Base-by-base conservation (phyloP, 1,140 invertebrate genomes). In the Ips typographus region DNA sequence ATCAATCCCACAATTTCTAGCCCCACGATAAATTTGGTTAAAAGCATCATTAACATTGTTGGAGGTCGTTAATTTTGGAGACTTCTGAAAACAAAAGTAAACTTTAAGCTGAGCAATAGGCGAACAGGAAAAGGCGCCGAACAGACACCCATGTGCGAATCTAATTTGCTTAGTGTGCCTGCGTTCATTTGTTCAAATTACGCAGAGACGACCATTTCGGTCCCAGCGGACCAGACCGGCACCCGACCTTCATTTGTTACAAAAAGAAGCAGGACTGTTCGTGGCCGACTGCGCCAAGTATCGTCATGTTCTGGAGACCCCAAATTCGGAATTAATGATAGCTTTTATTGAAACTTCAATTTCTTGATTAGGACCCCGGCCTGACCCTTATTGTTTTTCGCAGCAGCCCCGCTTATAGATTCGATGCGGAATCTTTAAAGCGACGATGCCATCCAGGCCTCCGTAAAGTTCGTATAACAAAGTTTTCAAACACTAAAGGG, bases 331-430 rank as follows among this genome's bases (percentile, higher is more conserved):
- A 82, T 82, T 82, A 81, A 82, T 82, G 81, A 82, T 82, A 74
- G 78, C 77, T 80, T 82, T 82, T 82, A 82, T 82, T 81, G 81
- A 82, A 71, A 81, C 77, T 81, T 82, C 81, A 82, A 82, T 82
- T 82, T 82, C 79, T 82, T 82, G 81, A 82, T 81, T 82, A 81
- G 79, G 76, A 68, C 61, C 63, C 67, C 43, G 8, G 36, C 40
- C 60, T 3, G 7, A n/a, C 56, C 71, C 73, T 67, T 64, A 63
- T 72, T 70, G 69, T 72, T 70, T 68, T 71, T 71, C 41, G 69
- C 55, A 51, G 67, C 42, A 40, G 63, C 55, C 44, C 44, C 22
- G 22, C 22, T 22, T 22, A 22, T 22, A 22, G 22, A 22, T 22
- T 22, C 22, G 22, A 22, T 22, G 22, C 22, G 22, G 22, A 22